Base-by-base conservation (phyloP, 2,113 vertebrate species). In the Saccopteryx leptura region DNA sequence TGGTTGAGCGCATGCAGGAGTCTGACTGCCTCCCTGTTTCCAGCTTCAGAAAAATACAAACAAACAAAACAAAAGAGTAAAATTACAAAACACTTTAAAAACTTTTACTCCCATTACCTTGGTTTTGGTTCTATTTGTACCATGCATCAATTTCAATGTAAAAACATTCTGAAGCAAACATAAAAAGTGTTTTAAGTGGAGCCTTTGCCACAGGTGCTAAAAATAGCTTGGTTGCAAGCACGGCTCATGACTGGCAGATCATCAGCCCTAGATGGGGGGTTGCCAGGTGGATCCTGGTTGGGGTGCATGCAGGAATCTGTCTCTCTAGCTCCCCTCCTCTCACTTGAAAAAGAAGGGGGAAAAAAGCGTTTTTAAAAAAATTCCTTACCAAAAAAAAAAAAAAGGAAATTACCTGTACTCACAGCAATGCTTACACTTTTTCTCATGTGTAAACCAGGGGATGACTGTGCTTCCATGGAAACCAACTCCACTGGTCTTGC, bases 341-440 rank as follows among this genome's bases (percentile, higher is more conserved):
- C 39, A 39, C 39, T 39, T 39, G 39, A 39, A 39, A 39, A 39
- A 39, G 39, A 39, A 39, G 39, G 39, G 39, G 39, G 39, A 39
- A 39, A 39, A 39, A 39, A 39, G 39, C 39, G 39, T n/a, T 52
- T 46, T 24, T 1, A 31, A 58, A 84, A 63, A 50, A 58, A 87
- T 60, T 81, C 61, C 65, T 88, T 92, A 88, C 19, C 39, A 39
- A 23, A 71, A 90, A 91, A 46, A 50, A 54, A 69, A 65, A 13
- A 58, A 87, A 79, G 9, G 18, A 83, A 17, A 0, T 97, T 98
- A 99, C 99, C 99, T 99, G 99, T 99, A 97, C 98, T 99, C 66
- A 99, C 99, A 8, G 99, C 99, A 82, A 99, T 97, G 98, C 99
- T 99, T 76, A 99, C 98, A n/a, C 98, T 98, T 88, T 92, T 98